A percentile compares a stretch with the other conserved stretches of the same genome.
phyloP scores from a whole-genome alignment of 2,113 vertebrate species.

The Phylloscopus whistleri region DNA sequence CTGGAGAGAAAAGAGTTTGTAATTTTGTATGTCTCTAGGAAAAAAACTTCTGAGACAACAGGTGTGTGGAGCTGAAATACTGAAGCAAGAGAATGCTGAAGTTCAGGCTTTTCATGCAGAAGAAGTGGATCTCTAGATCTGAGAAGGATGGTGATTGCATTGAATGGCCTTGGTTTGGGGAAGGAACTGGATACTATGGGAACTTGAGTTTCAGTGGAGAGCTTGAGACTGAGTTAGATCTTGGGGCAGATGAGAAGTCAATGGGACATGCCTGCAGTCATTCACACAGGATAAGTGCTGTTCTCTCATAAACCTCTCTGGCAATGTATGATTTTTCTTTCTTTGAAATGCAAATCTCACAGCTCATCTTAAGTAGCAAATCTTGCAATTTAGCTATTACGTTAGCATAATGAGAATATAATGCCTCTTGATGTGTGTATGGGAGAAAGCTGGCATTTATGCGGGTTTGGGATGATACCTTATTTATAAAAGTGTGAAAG shows the following conservation, averaged over 20 bases:
- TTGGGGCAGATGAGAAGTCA: neutral
- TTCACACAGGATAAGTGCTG: neutral
- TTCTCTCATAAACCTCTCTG: neutral
- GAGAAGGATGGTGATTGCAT: neutral
- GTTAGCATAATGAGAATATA: neutral
- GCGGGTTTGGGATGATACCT: neutral
- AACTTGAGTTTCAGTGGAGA: neutral
- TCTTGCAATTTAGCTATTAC: neutral
- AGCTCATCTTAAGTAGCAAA: neutral
- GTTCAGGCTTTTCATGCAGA: neutral
- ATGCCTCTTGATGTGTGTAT: fast-evolving
- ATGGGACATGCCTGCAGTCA: neutral
- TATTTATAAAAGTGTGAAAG: neutral
- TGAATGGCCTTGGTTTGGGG: neutral
- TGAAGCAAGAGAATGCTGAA: neutral
- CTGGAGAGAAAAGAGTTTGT: neutral
- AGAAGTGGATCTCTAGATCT: neutral
- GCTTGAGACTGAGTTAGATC: neutral
- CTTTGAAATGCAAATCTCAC: neutral
- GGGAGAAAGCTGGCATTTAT: neutral
- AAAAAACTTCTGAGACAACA: neutral
- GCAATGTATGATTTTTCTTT: neutral
- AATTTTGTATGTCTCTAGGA: neutral
- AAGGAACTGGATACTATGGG: neutral
- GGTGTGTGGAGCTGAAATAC: neutral